phyloP scores from a whole-genome alignment of 1,140 invertebrate species.

The Eufriesea mexicana region DNA sequence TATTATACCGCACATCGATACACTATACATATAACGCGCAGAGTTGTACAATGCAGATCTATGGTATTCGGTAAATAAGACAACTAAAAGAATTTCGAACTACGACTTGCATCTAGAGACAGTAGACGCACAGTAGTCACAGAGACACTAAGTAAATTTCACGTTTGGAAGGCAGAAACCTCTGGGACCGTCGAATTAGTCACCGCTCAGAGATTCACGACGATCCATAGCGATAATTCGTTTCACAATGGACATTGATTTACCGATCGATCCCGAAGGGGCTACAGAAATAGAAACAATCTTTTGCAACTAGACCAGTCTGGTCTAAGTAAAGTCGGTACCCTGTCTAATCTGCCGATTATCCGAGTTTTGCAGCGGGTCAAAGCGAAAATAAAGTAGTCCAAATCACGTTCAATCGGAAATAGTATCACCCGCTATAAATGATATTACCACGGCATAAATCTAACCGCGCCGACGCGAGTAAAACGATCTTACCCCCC shows the following conservation, averaged over 20 bases:
- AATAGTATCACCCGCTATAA: constrained; percentile 48
- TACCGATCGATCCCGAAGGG: constrained; percentile 4
- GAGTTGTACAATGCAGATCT: too few relatives aligned
- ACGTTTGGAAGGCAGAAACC: too few relatives aligned
- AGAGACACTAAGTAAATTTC: too few relatives aligned
- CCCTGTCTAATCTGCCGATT: constrained; percentile 25
- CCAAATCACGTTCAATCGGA: constrained; percentile 32
- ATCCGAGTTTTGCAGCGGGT: constrained; percentile 9
- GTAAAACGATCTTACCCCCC: constrained; percentile 19
- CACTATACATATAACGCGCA: too few relatives aligned
- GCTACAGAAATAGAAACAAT: constrained; percentile 17
- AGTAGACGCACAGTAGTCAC: too few relatives aligned
- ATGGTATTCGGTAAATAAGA: too few relatives aligned
- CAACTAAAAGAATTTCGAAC: too few relatives aligned
- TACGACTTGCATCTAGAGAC: too few relatives aligned
- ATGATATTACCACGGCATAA: constrained; percentile 25
- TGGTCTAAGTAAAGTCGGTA: constrained; percentile 7
- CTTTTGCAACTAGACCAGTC: constrained; percentile 9
- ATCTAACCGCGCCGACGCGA: neutral
- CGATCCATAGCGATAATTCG: neutral
- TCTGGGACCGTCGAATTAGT: too few relatives aligned
- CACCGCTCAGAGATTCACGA: neutral
- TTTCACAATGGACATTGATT: constrained; percentile 19
- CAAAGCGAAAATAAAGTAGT: constrained; percentile 33
- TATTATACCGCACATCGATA: too few relatives aligned